Evolutionary conservation across 1,140 invertebrate genomes (phyloP), one percentile per base, ranked within the genome.

Genomic region (Trissolcus basalis): DNA sequence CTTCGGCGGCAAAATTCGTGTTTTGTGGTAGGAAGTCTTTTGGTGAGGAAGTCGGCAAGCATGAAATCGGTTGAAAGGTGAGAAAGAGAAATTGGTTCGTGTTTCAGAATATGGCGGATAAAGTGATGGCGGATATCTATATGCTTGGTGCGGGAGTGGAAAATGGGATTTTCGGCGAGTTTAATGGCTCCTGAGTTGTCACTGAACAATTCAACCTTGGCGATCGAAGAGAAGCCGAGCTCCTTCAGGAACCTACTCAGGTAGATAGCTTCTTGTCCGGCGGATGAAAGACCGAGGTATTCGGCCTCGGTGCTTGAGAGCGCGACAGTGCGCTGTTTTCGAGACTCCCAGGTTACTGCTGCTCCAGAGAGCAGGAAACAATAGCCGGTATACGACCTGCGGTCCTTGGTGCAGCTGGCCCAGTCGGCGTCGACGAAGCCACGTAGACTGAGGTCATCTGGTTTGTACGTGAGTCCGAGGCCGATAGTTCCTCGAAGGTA

Each of bases 241-340:
- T 72, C 69, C 33, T 33, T 45, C 4, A 45, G 47, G 56, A 51
- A 81, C 8, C 15, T 15, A 13, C 49, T 71, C 39, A 63, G 15
- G 11, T 63, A 56, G 0, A 53, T 54, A 0, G 68, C n/a, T 45
- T 71, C 59, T 8, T 36, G 51, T 4, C n/a, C 47, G 4, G 27
- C 47, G 0, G 68, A 13, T 5, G 35, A 41, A 0, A 61, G 9
- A 4, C 63, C 65, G 8, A 69, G 14, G 45, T 69, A 69, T n/a
- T 69, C 50, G 0, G 65, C 43, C n/a, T 69, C 65, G 1, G 61
- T 65, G 1, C 14, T 55, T 7, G 80, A 82, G 33, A 85, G 58
- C 8, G 84, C 81, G 27, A 87, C 80, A 8, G 77, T 80, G 0
- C 49, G 54, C 70, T 89, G 86, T 69, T 84, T 85, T 16, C 71